These are phyloP conservation scores for Malurus cyaneus DNA, from an alignment of 2,113 vertebrate species.

Conservation along the genomic window DNA sequence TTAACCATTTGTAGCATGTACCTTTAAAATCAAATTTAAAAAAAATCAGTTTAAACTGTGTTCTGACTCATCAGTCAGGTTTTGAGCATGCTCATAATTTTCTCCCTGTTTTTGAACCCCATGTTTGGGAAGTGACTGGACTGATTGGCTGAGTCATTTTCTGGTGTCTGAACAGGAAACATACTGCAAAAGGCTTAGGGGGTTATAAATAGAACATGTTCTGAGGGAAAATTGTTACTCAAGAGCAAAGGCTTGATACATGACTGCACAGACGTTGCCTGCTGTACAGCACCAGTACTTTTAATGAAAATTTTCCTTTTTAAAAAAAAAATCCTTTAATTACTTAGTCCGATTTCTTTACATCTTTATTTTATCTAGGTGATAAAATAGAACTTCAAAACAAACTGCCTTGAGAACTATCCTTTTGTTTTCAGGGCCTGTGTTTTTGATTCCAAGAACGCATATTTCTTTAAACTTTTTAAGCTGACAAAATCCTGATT, in stretches of 20 bases:
- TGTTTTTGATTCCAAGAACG: background rate
- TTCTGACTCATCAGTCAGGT: background rate
- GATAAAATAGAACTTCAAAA: background rate
- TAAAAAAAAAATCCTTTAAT: background rate
- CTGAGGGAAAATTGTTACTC: conserved; percentile 42
- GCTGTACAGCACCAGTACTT: background rate
- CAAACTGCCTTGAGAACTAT: background rate
- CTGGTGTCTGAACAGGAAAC: conserved; percentile 77
- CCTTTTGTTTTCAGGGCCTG: background rate
- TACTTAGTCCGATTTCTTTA: background rate
- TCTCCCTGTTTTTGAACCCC: background rate
- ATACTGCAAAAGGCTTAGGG: conserved; percentile 68
- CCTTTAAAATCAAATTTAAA: background rate
- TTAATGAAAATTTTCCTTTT: background rate
- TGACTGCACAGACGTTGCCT: background rate
- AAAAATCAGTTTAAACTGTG: background rate
- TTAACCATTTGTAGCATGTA: background rate
- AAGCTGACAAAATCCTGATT: background rate
- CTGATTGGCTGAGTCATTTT: conserved; percentile 64
- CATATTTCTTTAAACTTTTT: background rate
- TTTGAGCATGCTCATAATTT: background rate
- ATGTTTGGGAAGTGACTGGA: conserved; percentile 23
- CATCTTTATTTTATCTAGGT: background rate
- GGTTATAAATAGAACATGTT: conserved; percentile 72
- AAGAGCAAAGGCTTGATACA: conserved; percentile 46